Conservation (phyloP, 2,888 invertebrate genomes). For the Cosmia trapezina region DNA sequence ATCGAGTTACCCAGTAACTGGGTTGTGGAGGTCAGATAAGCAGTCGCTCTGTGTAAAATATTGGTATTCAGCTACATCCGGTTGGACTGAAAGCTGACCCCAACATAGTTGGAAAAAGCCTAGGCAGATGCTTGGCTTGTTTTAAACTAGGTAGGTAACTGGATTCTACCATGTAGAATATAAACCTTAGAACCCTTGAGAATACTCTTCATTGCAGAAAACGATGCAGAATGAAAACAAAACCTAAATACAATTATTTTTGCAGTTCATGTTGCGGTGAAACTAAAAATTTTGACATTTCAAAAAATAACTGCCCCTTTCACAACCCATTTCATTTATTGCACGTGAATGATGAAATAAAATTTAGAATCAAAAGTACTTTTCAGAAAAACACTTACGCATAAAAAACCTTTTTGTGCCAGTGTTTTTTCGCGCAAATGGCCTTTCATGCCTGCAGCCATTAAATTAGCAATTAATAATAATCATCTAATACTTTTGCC, state of each 20-base stretch:
- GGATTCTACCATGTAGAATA: slow-evolving; percentile 1
- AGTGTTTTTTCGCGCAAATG: not conserved
- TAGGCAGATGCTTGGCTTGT: not conserved
- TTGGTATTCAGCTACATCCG: not conserved
- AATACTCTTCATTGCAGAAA: slow-evolving; percentile 15
- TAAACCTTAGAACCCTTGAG: slow-evolving; percentile 15
- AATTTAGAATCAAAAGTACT: too few species aligned
- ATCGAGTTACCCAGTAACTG: too few species aligned
- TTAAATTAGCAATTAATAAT: not conserved
- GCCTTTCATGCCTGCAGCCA: not conserved
- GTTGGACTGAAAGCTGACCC: too few species aligned
- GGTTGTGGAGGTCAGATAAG: not conserved
- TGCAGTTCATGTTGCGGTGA: slow-evolving; percentile 24
- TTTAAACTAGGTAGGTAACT: not conserved
- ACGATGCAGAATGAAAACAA: slow-evolving; percentile 33
- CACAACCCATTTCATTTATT: not conserved
- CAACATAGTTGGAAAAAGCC: not conserved
- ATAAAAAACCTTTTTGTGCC: not conserved
- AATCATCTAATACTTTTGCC: not conserved
- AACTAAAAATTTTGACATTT: not conserved
- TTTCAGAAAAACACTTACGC: not conserved
- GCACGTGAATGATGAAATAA: not conserved
- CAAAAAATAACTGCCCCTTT: not conserved
- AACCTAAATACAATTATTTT: slow-evolving; percentile 53
- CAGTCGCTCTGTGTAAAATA: not conserved